phyloP scores from a whole-genome alignment of 2,888 invertebrate genomes.

The Branchipolynoe longqiensis region DNA sequence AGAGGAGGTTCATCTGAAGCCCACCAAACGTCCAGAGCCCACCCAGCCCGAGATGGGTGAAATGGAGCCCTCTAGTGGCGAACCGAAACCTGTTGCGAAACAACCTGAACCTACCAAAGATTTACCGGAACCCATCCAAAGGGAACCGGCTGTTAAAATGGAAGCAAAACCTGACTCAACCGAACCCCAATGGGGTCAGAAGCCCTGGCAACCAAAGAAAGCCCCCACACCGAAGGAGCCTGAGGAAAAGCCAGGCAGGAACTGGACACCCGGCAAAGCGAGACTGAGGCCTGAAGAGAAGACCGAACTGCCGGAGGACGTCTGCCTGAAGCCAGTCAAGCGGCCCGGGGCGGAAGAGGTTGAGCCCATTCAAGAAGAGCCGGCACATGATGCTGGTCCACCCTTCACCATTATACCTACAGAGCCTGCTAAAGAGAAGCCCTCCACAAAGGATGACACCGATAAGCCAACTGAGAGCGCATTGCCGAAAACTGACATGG shows the following conservation, averaged over 20 bases:
- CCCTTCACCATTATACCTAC: no score
- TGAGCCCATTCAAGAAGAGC: background rate
- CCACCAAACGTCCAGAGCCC: no score
- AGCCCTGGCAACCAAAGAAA: no score
- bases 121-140: background rate
- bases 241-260: conserved; percentile 24
- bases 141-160: background rate
- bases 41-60: background rate
- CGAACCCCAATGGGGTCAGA: no score
- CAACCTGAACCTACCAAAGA: background rate
- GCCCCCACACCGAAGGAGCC: conserved; percentile 4
- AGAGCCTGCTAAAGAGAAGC: no score
- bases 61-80: background rate
- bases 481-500: no score
- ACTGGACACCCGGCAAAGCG: background rate
- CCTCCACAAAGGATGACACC: no score
- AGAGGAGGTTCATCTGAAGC: no score
- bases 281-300: conserved; percentile 10
- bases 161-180: background rate
- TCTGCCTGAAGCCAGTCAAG: conserved; percentile 27
- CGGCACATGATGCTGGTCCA: background rate
- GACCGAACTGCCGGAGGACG: conserved; percentile 4
- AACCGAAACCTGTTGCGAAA: background rate
- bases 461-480: no score
- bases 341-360: background rate